These are phyloP conservation scores for Clunio marinus DNA, from an alignment of 2,888 invertebrate species.

Conservation along the genomic window DNA sequence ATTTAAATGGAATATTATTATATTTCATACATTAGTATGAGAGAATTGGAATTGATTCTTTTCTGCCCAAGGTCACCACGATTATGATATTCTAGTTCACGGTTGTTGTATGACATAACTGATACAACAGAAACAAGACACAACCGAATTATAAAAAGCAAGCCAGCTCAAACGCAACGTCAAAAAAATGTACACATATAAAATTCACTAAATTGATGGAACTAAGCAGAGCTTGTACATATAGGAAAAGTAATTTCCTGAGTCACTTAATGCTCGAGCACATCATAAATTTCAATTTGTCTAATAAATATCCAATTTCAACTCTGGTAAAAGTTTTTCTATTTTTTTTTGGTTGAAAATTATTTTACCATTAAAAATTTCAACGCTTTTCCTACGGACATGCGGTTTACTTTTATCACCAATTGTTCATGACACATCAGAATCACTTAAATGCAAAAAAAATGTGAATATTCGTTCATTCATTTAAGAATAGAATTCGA, in stretches of 20 bases:
- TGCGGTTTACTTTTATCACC: no score
- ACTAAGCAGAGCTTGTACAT: not conserved
- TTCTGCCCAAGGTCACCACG: not conserved
- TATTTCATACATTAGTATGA: no score
- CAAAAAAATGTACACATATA: not conserved
- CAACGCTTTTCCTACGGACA: not conserved
- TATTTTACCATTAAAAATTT: no score
- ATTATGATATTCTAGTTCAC: conserved; percentile 5
- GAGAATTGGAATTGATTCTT: conserved; percentile 16
- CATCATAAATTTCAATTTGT: conserved; percentile 39
- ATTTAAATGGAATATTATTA: not conserved
- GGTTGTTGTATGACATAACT: not conserved
- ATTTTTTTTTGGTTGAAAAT: no score
- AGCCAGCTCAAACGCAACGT: not conserved
- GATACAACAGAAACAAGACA: no score
- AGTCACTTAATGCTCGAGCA: not conserved
- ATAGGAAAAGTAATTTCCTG: conserved; percentile 37
- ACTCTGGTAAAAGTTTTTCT: not conserved
- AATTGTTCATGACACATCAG: no score
- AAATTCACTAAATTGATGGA: conserved; percentile 6
- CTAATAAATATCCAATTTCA: conserved; percentile 36
- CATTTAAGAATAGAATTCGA: no score
- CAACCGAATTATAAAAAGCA: no score
- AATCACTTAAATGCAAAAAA: no score
- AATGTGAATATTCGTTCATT: no score